Evolutionary conservation across 1,140 invertebrate genomes (phyloP).

Genomic region (Mycetomoellerius zeteki): DNA sequence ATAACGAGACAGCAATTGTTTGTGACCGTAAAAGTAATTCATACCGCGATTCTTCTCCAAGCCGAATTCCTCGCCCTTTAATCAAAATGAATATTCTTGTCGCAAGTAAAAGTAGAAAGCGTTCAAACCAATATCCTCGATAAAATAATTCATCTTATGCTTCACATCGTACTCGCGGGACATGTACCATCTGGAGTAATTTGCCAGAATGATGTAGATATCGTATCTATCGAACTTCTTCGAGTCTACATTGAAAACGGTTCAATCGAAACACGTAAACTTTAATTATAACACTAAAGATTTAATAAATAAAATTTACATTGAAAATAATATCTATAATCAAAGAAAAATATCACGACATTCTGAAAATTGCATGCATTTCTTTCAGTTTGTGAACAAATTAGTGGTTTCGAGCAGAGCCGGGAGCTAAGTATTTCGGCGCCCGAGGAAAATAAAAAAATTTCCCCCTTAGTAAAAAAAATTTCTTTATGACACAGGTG

Average conservation of each 20-base stretch:
- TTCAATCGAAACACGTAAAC: not conserved
- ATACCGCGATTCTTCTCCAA: constrained; percentile 74
- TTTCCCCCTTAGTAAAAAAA: too few relatives aligned
- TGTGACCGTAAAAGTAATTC: constrained; percentile 81
- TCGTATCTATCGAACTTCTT: constrained; percentile 57
- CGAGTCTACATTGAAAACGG: constrained; percentile 32
- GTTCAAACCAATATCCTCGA: constrained; percentile 91
- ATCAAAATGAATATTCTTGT: constrained; percentile 87
- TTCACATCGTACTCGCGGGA: constrained; percentile 85
- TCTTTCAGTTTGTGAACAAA: not conserved
- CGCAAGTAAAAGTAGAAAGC: constrained; percentile 89
- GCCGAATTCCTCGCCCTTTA: constrained; percentile 81
- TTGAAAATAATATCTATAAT: not conserved
- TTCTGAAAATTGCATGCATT: not conserved
- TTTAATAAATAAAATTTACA: constrained; percentile 1
- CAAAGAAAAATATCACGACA: not conserved
- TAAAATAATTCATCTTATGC: constrained; percentile 89
- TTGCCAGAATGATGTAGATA: constrained; percentile 84
- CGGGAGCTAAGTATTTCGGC: too few relatives aligned
- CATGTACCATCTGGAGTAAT: constrained; percentile 87
- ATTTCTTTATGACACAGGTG: too few relatives aligned
- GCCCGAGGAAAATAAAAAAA: too few relatives aligned
- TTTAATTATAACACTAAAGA: not conserved
- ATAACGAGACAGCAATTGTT: constrained; percentile 81
- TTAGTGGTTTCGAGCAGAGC: not conserved